Evolutionary conservation across 1,140 invertebrate species (phyloP), one percentile per base, ranked within the genome.

Genomic region (Cardiocondyla obscurior): DNA sequence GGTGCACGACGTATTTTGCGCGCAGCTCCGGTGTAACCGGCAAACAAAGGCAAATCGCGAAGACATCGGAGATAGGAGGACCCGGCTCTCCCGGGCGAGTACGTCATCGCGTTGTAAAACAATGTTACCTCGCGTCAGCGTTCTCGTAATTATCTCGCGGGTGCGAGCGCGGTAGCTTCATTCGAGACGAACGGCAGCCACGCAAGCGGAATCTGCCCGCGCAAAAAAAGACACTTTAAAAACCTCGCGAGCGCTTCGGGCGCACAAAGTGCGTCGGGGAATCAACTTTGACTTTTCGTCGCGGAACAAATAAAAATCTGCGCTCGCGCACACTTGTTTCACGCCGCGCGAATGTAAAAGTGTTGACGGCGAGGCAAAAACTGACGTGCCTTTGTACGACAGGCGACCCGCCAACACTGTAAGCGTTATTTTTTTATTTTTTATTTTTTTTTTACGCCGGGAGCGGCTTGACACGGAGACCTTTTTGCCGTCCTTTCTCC

Each of bases 381-480:
- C n/a, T 28, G 36, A 65, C 22, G 25, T 30, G 46, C 33, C 12
- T 79, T 79, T 55, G 33, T 30, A 42, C 33, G 53, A 39, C 22
- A n/a, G 22, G 7, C 28, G 62, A 46, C 33, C 62, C 33, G n/a
- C 22, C 46, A 51, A 58, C 44, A 49, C 8, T 12, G 62, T 39
- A 25, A 77, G 25, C 62, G 64, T 53, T 39, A 55, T 67, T 79
- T 77, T n/a, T n/a, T n/a, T n/a, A n/a, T n/a, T n/a, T n/a, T n/a
- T n/a, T n/a, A n/a, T n/a, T n/a, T n/a, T n/a, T 46, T 46, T 46
- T 51, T 28, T n/a, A 58, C 42, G 28, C n/a, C n/a, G 28, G 1
- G 3, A 22, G n/a, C 22, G n/a, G 51, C 22, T 55, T 55, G 49
- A n/a, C 33, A 25, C 19, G 49, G 16, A 6, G 12, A 7, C 16